Conservation (phyloP, 2,113 vertebrate genomes). For the Dermatemys mawii region DNA sequence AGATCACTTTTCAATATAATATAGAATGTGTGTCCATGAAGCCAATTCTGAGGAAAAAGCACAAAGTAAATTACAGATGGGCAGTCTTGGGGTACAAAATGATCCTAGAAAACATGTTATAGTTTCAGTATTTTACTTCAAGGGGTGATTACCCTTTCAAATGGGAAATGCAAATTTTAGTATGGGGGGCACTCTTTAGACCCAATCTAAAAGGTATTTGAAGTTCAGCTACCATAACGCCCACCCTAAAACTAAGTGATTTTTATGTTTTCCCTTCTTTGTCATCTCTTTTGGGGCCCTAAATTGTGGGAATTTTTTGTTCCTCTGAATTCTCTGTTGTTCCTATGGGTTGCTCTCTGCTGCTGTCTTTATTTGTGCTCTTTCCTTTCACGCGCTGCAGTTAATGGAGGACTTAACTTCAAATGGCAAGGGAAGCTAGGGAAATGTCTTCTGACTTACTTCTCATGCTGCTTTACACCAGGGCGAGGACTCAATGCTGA, state of each 20-base stretch:
- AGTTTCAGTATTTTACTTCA: not conserved
- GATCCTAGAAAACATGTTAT: not conserved
- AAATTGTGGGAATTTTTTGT: not conserved
- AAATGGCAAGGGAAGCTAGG: too few species aligned
- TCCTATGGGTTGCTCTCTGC: not conserved
- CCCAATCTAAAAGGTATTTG: not conserved
- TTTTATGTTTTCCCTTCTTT: not conserved
- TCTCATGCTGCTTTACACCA: not conserved
- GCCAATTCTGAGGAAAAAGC: not conserved
- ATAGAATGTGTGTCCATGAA: not conserved
- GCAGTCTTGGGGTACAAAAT: not conserved
- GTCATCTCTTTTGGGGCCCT: not conserved
- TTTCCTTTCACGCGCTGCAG: not conserved
- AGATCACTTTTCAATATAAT: not conserved
- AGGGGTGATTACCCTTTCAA: not conserved
- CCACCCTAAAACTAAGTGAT: not conserved
- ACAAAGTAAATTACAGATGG: not conserved
- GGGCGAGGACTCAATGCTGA: not conserved
- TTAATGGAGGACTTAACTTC: not conserved
- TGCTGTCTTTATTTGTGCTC: rapidly evolving
- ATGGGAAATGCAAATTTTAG: not conserved
- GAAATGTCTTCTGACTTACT: not conserved
- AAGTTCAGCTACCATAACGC: not conserved
- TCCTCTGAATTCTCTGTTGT: not conserved
- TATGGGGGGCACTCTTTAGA: not conserved